These are phyloP conservation scores for Galleria mellonella DNA, from an alignment of 1,140 invertebrate species.

Conservation along the genomic window DNA sequence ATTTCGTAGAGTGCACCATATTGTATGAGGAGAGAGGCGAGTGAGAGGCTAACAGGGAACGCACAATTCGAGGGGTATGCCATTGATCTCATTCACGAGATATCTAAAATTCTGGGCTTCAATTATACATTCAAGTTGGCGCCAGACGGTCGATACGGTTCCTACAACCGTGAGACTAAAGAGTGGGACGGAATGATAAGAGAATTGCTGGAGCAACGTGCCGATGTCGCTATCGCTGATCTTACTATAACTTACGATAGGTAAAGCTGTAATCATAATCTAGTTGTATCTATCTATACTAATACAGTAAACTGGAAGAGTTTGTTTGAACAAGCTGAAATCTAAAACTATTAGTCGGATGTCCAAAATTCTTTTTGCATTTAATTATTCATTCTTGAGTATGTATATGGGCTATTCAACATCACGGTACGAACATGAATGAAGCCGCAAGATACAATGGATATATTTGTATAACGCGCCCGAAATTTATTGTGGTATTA, in stretches of 20 bases:
- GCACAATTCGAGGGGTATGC: slow-evolving; percentile 92
- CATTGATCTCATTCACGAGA: slow-evolving; percentile 90
- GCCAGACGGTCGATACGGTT: slow-evolving; percentile 88
- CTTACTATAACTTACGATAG: slow-evolving; percentile 94
- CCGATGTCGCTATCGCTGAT: slow-evolving; percentile 94
- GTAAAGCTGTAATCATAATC: slow-evolving; percentile 31
- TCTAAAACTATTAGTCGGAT: too few relatives aligned
- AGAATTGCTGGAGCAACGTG: slow-evolving; percentile 91
- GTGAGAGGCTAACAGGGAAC: slow-evolving; percentile 86
- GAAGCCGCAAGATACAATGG: too few relatives aligned
- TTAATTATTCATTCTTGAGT: too few relatives aligned
- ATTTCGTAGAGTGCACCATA: slow-evolving; percentile 89
- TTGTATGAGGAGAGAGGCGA: slow-evolving; percentile 91
- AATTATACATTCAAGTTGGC: slow-evolving; percentile 91
- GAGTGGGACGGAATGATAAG: slow-evolving; percentile 97
- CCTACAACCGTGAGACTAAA: slow-evolving; percentile 82
- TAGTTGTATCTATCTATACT: too few relatives aligned
- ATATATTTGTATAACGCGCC: too few relatives aligned
- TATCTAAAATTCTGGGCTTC: slow-evolving; percentile 91
- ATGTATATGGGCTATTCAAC: too few relatives aligned
- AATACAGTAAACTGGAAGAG: too few relatives aligned
- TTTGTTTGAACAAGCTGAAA: too few relatives aligned
- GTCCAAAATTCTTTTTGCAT: too few relatives aligned
- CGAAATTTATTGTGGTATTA: too few relatives aligned
- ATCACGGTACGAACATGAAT: too few relatives aligned